These are phyloP conservation scores for Capricornis sumatraensis DNA, from an alignment of 2,113 vertebrate genomes.

Conservation along the genomic window DNA sequence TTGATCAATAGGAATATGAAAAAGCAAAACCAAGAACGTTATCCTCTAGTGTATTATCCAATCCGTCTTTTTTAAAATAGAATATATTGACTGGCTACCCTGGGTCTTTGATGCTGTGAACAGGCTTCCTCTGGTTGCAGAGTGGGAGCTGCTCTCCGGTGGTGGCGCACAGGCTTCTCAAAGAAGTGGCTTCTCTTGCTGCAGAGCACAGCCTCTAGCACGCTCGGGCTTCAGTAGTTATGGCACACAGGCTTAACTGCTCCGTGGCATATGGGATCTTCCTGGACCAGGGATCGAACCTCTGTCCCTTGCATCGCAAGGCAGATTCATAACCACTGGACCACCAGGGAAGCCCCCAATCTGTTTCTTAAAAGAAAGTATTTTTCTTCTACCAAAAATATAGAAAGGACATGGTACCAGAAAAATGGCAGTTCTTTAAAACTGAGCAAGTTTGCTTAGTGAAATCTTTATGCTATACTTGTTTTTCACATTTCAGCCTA, in stretches of 20 bases:
- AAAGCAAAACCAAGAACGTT: background rate
- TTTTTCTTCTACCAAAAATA: background rate
- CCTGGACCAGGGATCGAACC: background rate
- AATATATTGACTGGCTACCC: background rate
- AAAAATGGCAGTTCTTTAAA: background rate
- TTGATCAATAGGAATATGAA: background rate
- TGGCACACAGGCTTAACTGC: background rate
- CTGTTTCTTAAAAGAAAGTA: background rate
- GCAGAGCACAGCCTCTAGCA: background rate
- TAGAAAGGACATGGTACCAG: background rate
- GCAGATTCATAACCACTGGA: background rate
- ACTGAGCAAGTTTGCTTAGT: background rate
- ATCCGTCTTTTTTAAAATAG: background rate
- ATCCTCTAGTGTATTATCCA: background rate
- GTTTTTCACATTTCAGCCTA: background rate
- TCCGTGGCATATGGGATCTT: background rate
- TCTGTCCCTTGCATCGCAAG: background rate
- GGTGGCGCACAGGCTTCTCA: background rate
- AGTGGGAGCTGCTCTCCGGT: background rate
- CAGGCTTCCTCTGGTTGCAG: background rate
- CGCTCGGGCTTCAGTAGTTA: accelerated
- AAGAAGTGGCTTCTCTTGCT: background rate
- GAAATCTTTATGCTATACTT: background rate
- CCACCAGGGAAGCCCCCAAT: background rate
- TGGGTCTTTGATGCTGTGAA: background rate